These are phyloP conservation scores for Tipula vernalis DNA, from an alignment of 2,888 invertebrate genomes.

Conservation along the genomic window DNA sequence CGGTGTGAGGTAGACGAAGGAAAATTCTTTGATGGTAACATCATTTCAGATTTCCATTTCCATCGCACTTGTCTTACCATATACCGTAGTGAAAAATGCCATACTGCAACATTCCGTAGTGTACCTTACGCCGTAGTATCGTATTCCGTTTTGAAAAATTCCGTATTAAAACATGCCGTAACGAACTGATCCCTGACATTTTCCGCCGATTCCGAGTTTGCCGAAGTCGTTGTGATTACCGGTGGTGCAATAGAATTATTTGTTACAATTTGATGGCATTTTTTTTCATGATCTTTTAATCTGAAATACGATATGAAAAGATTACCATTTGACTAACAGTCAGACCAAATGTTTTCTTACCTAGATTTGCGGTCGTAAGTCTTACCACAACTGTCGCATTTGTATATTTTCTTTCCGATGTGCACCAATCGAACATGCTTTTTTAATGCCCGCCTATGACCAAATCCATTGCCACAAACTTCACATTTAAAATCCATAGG, in stretches of 20 bases:
- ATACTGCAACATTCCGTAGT: too few species aligned
- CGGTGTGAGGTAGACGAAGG: too few species aligned
- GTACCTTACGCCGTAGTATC: too few species aligned
- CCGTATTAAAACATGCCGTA: too few species aligned
- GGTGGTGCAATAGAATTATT: background rate
- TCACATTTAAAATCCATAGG: slow-evolving; percentile 9
- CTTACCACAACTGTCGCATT: slow-evolving; percentile 17
- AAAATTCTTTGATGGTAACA: too few species aligned
- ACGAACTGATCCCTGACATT: too few species aligned
- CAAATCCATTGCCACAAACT: background rate
- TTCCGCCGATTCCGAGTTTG: background rate
- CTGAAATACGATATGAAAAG: background rate
- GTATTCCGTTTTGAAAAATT: too few species aligned
- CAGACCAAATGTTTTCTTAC: background rate
- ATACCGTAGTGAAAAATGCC: too few species aligned
- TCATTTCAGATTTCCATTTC: too few species aligned
- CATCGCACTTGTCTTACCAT: too few species aligned
- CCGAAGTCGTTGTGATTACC: background rate
- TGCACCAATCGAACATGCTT: slow-evolving; percentile 10
- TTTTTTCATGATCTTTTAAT: background rate
- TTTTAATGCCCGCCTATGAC: background rate
- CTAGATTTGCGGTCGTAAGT: slow-evolving; percentile 7
- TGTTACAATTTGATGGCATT: background rate
- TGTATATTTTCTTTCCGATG: background rate
- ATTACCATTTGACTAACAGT: background rate